Evolutionary conservation across 2,113 vertebrate species (phyloP), one percentile per base, ranked within the genome.

Genomic region (Nyctibius bracteatus): DNA sequence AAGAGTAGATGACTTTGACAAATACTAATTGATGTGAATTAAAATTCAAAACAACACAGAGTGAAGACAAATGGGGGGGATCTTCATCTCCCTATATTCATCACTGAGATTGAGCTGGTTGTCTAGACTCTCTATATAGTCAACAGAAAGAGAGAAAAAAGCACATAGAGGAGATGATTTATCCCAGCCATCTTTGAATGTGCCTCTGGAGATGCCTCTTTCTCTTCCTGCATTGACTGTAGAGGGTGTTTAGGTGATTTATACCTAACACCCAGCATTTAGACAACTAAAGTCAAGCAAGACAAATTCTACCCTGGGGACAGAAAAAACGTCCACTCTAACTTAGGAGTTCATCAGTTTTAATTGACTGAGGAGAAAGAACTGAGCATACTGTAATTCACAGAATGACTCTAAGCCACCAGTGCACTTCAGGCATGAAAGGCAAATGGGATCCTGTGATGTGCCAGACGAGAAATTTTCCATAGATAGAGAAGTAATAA

Each of bases 281-380:
- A 88, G 86, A 91, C 91, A 96, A 92, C 49, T 54, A 52, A 84
- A 93, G 86, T 81, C 80, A 88, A 71, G 73, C 33, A 91, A 94
- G 83, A 96, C 79, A 47, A 88, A 94, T 95, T 88, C 68, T 74
- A 47, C 77, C 77, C 91, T 78, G 30, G 27, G 72, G 95, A 89
- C 44, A 88, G 44, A 51, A 78, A 63, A 93, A 79, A 28, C 7
- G 65, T 51, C 35, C 55, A 63, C 12, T 0, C 2, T 71, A 89
- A 86, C 77, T 74, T 78, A 52, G 47, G 62, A 96, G 55, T 92
- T 92, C 77, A 84, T 92, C 68, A 84, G 68, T 92, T 92, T 86
- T 95, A 96, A 91, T 51, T 92, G 83, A 88, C 75, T 55, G 90
- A 89, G 6, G 67, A 89, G 83, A 88, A 86, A 78, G 81, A 94